Base-by-base conservation (phyloP, 2,888 invertebrate genomes). In the Microctonus aethiopoides region DNA sequence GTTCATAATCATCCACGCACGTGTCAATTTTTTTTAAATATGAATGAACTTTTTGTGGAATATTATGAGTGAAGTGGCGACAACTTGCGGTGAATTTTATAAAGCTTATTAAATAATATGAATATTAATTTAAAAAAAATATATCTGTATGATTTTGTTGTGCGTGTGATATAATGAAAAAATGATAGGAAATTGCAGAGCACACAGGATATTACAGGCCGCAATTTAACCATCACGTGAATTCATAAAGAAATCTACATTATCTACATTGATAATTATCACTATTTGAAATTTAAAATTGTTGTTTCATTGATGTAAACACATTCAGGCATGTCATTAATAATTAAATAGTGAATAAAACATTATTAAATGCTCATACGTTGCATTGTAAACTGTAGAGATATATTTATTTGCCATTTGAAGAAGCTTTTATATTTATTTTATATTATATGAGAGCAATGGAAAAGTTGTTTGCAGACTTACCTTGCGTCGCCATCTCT, bases 401-500 rank as follows among this genome's bases (percentile, higher is more conserved):
- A n/a, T n/a, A n/a, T n/a, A n/a, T n/a, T n/a, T n/a, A n/a, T n/a
- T n/a, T n/a, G n/a, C n/a, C n/a, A n/a, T n/a, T n/a, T n/a, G n/a
- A n/a, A n/a, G n/a, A n/a, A 46, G 5, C 22, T 46, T 51, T 26
- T 54, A 52, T 61, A 29, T 36, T 54, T 24, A 59, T 39, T 20
- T 61, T 51, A 26, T 69, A 39, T 57, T 65, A 51, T 59, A 67
- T 63, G 67, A 70, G 71, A 61, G 67, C 34, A 57, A 29, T 36
- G 46, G 64, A 65, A 68, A 70, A 22, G 26, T 72, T 75, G 67
- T 68, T 73, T 66, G 68, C 65, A 63, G 64, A 84, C 84, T 84
- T 84, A 84, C 84, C 84, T 84, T 81, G 75, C 80, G 79, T 81
- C 84, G 84, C 84, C 84, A 84, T 77, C 80, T 84, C 84, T 84